Conservation (phyloP, 2,888 invertebrate species). For the Agonum fuliginosum region DNA sequence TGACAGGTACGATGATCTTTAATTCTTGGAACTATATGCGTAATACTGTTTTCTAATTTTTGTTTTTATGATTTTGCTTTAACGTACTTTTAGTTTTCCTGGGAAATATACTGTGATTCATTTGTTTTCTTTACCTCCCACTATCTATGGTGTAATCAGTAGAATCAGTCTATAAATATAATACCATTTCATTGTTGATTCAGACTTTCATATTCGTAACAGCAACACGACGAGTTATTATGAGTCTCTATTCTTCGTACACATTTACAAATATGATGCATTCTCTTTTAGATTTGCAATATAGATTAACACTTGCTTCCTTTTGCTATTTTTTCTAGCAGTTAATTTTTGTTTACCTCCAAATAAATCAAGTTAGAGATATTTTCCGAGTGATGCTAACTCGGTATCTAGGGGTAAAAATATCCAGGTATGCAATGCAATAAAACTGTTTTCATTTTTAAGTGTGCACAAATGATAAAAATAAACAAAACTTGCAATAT, state of each 20-base stretch:
- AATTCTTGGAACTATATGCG: neutral
- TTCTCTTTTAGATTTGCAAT: neutral
- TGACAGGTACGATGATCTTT: slow-evolving; percentile 72
- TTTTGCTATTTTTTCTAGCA: too few relatives aligned
- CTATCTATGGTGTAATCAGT: neutral
- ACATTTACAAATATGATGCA: too few relatives aligned
- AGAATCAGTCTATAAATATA: slow-evolving; percentile 3
- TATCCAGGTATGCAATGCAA: too few relatives aligned
- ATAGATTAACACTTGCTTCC: too few relatives aligned
- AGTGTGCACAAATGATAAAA: neutral
- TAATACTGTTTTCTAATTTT: slow-evolving; percentile 37
- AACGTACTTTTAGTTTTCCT: neutral
- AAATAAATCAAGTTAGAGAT: too few relatives aligned
- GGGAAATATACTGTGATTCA: slow-evolving; percentile 2
- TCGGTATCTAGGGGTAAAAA: too few relatives aligned
- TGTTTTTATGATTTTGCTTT: slow-evolving; percentile 2
- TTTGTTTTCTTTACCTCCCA: neutral
- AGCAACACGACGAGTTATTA: too few relatives aligned
- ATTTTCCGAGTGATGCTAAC: too few relatives aligned
- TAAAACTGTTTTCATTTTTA: neutral
- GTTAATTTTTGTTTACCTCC: too few relatives aligned
- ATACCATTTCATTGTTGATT: slow-evolving; percentile 1
- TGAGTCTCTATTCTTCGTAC: too few relatives aligned
- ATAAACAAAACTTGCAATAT: slow-evolving; percentile 14
- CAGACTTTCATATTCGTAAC: too few relatives aligned